A percentile compares a stretch with the other conserved stretches of the same genome.
These are phyloP conservation scores for Clitarchus hookeri DNA, from an alignment of 2,888 invertebrate species.

Conservation along the genomic window DNA sequence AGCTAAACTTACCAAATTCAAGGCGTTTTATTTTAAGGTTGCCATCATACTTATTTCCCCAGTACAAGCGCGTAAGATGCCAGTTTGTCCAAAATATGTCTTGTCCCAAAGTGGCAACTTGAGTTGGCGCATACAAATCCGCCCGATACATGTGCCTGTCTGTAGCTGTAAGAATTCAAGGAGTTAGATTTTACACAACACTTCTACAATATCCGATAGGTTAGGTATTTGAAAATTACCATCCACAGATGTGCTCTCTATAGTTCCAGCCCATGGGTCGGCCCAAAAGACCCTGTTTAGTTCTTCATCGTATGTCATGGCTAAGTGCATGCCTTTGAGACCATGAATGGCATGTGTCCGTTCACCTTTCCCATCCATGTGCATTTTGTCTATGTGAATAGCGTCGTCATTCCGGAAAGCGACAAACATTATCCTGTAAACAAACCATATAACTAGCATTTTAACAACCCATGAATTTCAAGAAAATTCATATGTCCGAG, in stretches of 20 bases:
- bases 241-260: conserved; percentile 66
- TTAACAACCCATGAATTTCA: neutral
- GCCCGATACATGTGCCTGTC: conserved; percentile 32
- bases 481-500: too few relatives aligned
- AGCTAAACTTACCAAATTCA: conserved; percentile 50
- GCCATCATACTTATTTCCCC: conserved; percentile 59
- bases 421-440: conserved; percentile 67
- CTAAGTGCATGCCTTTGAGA: conserved; percentile 59
- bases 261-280: conserved; percentile 67
- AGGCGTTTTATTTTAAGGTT: conserved; percentile 52
- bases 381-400: conserved; percentile 67
- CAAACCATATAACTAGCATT: neutral
- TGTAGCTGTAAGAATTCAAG: conserved; percentile 27
- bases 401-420: conserved; percentile 51
- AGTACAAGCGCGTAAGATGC: conserved; percentile 63
- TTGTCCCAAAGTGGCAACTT: conserved; percentile 64
- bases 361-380: conserved; percentile 66
- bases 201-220: neutral
- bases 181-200: neutral
- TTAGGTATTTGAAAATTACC: conserved; percentile 54
- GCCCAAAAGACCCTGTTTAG: conserved; percentile 67
- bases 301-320: conserved; percentile 61
- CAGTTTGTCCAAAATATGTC: conserved; percentile 73
- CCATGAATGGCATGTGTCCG: conserved; percentile 55
- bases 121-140: conserved; percentile 54